A percentile compares a stretch with the other conserved stretches of the same genome.
Evolutionary conservation across 2,113 vertebrate genomes (phyloP).

Genomic region (Atlantisia rogersi): DNA sequence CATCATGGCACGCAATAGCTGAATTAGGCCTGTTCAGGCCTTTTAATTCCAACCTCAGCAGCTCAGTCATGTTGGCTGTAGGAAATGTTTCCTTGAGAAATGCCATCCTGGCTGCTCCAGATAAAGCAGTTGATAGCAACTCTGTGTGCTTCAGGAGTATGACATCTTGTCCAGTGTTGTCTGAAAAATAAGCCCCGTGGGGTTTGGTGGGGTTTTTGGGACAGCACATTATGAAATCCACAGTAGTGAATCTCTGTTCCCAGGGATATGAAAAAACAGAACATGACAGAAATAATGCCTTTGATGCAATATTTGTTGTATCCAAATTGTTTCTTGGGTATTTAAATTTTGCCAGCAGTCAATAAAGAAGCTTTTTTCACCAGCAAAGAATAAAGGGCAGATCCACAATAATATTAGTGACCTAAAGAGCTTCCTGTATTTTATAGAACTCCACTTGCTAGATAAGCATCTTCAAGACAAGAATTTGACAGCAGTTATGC

Average conservation of each 20-base stretch:
- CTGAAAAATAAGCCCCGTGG: not conserved
- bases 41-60: not conserved
- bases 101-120: not conserved
- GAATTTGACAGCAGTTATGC: not conserved
- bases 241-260: not conserved
- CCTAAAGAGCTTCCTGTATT: not conserved
- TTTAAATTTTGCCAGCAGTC: not conserved
- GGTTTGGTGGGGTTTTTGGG: not conserved
- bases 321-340: not conserved
- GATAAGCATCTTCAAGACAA: not conserved
- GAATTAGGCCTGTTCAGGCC: not conserved
- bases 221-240: not conserved
- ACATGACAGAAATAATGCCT: not conserved
- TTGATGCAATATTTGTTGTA: not conserved
- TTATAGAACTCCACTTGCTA: not conserved
- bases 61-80: not conserved
- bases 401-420: not conserved
- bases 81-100: not conserved
- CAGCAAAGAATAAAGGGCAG: not conserved
- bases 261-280: not conserved
- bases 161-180: not conserved
- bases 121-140: not conserved
- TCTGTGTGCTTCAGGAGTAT: too few species aligned
- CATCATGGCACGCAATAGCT: not conserved
- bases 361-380: not conserved